phyloP scores from a whole-genome alignment of 2,113 vertebrate genomes.

The Orycteropus afer region DNA sequence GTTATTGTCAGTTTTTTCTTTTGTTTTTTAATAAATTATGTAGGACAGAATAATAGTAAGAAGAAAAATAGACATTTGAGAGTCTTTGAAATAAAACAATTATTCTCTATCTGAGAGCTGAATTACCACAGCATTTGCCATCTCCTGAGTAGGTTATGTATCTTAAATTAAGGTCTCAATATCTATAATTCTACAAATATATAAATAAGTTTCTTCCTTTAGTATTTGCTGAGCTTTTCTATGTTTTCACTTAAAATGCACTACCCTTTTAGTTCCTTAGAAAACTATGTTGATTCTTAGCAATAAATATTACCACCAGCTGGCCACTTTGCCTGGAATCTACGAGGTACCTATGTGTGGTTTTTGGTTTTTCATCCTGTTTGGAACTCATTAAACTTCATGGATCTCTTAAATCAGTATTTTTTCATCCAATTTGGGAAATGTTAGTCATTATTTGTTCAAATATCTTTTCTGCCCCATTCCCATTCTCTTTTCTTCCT shows the following conservation, averaged over 20 bases:
- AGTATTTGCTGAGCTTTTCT: not conserved
- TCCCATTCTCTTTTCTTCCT: not conserved
- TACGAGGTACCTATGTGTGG: not conserved
- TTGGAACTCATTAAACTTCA: not conserved
- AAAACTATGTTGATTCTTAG: slow-evolving; percentile 2
- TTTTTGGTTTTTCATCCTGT: not conserved
- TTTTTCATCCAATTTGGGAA: not conserved
- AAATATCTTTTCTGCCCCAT: slow-evolving; percentile 20
- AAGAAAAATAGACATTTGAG: slow-evolving; percentile 23
- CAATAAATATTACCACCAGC: not conserved
- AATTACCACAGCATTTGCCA: not conserved
- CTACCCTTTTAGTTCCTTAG: not conserved
- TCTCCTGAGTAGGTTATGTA: not conserved
- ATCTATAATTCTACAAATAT: not conserved
- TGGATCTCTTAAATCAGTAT: not conserved
- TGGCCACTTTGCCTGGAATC: not conserved
- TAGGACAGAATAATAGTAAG: not conserved
- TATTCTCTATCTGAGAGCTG: not conserved
- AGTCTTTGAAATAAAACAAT: slow-evolving; percentile 24
- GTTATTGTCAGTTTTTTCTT: slow-evolving; percentile 18
- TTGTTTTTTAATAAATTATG: slow-evolving; percentile 14
- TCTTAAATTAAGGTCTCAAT: slow-evolving; percentile 39
- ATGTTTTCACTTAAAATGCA: not conserved
- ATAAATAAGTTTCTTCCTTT: slow-evolving; percentile 26
- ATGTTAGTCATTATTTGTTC: not conserved